Evolutionary conservation across 2,797 vertebrate genomes (phyloP).

Genomic region (Spheniscus humboldti): DNA sequence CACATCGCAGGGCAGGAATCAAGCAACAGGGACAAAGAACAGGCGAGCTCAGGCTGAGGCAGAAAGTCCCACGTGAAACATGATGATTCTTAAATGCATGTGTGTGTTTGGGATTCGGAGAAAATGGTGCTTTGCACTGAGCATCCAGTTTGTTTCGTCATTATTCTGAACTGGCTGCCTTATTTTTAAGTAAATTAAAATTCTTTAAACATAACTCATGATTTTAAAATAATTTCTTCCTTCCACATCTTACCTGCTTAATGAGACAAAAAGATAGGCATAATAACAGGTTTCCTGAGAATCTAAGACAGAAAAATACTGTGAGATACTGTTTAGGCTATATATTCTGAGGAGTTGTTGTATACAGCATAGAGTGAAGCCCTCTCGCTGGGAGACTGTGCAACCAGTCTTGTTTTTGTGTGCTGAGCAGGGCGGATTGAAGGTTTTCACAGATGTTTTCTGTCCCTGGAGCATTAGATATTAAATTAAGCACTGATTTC

Average conservation of each 20-base stretch:
- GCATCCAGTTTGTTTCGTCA: background rate
- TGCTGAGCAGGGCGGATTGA: background rate
- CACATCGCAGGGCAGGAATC: background rate
- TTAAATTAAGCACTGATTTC: background rate
- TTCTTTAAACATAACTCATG: background rate
- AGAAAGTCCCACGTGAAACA: background rate
- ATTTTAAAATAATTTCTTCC: background rate
- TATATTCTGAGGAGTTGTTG: background rate
- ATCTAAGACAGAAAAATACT: background rate
- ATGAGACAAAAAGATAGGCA: background rate
- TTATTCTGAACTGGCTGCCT: background rate
- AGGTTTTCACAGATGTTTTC: background rate
- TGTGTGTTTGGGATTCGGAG: background rate
- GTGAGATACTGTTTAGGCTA: background rate
- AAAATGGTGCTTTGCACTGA: background rate
- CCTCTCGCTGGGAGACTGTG: background rate
- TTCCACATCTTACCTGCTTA: background rate
- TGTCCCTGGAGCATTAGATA: background rate
- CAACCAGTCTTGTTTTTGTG: background rate
- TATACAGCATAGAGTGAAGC: fast-evolving
- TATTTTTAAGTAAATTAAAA: background rate
- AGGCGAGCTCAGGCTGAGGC: background rate
- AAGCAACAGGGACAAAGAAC: background rate
- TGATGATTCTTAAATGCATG: background rate
- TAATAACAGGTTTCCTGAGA: background rate